Base-by-base conservation (phyloP, 2,888 invertebrate genomes). In the Polyommatus icarus region DNA sequence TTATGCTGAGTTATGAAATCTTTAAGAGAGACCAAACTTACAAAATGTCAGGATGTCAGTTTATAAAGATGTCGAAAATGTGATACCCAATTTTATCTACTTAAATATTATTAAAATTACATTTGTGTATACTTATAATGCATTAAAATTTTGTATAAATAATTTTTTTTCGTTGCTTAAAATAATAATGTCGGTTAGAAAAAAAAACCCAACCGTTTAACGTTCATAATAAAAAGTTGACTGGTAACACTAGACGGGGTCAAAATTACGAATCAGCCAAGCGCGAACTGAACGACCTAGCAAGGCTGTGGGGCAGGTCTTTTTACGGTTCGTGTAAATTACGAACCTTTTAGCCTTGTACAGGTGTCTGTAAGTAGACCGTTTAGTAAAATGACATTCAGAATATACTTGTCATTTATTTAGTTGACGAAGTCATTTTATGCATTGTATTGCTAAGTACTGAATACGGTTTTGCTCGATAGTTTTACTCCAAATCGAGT, bases 281-380 rank as follows among this genome's bases (percentile, higher is more conserved):
- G 83, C 84, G 83, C 84, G 80, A 81, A 83, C 84, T 85, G 72
- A 87, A 87, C 87, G 87, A 85, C 89, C 87, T 87, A 87, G 86
- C 87, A 90, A 89, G 88, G 88, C 84, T 71, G 29, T 50, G 20
- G 20, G 18, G 50, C 50, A 54, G 50, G 50, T 50, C 18, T 24
- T 72, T 72, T 67, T 67, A 61, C 67, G 29, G 15, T 32, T 32
- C 29, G 67, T 67, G 15, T 67, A 67, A 29, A 32, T 67, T 67
- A 67, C 15, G 8, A n/a, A 59, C 54, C 5, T 18, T 54, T 54
- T 59, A 29, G 15, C 67, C 67, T 67, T 67, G 24, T 67, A 67
- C 67, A 67, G 67, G 29, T 67, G 67, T 67, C 32, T 67, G 29
- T 67, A 32, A 67, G 0, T 29, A 67, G 18, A 32, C 67, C 29